phyloP scores from a whole-genome alignment of 2,113 vertebrate genomes.

The Scomber colias region DNA sequence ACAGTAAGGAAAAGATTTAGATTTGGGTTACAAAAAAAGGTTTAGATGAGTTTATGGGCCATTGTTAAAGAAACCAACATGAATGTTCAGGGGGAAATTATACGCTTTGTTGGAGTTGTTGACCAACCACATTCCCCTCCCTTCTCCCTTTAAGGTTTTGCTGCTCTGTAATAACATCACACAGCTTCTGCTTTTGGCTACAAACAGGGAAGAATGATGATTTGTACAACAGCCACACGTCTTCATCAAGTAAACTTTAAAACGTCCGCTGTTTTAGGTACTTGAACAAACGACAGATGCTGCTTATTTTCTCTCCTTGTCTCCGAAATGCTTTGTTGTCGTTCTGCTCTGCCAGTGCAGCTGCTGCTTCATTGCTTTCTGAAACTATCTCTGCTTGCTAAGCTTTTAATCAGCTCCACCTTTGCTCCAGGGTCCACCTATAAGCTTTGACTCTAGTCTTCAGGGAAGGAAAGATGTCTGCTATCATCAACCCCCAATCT shows the following conservation, averaged over 20 bases:
- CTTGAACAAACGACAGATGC: constrained; percentile 34
- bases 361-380: constrained; percentile 2
- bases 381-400: constrained; percentile 31
- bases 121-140: too few species aligned
- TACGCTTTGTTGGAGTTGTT: too few species aligned
- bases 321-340: neutral
- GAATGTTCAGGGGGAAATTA: too few species aligned
- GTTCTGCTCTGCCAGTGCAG: neutral
- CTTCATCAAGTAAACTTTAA: neutral
- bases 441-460: constrained; percentile 5
- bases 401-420: constrained; percentile 53
- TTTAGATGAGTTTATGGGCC: too few species aligned
- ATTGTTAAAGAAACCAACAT: too few species aligned
- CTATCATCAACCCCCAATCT: constrained; percentile 46
- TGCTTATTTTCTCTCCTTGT: neutral
- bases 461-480: constrained; percentile 14
- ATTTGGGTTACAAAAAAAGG: too few species aligned
- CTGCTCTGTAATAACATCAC: too few species aligned
- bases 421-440: constrained; percentile 20
- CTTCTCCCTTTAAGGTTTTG: too few species aligned
- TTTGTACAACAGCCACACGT: neutral
- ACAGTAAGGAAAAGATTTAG: too few species aligned
- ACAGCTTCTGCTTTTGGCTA: too few species aligned
- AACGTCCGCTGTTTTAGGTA: neutral
- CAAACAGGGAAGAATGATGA: too few species aligned